Evolutionary conservation across 2,113 vertebrate species (phyloP), one percentile per base, ranked within the genome.

Genomic region (Halichoerus grypus): DNA sequence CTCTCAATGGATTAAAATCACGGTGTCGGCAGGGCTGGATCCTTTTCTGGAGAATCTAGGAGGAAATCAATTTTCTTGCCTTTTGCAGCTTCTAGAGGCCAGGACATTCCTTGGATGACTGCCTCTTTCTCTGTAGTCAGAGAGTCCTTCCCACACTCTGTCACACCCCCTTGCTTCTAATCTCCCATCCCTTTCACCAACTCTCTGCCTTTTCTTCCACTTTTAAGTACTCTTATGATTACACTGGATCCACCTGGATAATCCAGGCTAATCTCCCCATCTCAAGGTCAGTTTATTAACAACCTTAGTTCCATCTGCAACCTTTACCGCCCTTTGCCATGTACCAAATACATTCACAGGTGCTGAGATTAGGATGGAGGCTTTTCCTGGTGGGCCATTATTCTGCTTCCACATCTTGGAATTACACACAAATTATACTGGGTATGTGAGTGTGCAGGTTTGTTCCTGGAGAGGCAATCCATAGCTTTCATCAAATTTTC

Each of bases 301-400:
- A n/a, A 12, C 46, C 15, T 16, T 12, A 7, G 18, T n/a, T 59
- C 51, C 22, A 7, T 22, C 53, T 36, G 5, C 3, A 11, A 1
- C 8, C 12, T 51, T 39, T 11, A 4, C 4, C 14, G 2, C 2
- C 63, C 36, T 15, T 28, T 12, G 3, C 14, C 24, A 12, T 1
- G 18, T 18, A 8, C 16, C 19, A 15, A 16, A 18, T 0, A 3
- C 12, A 2, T 13, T 5, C 33, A 8, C 12, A 21, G 42, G 28
- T 9, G 26, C 22, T 1, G 3, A 39, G 9, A 3, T 5, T 1
- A 7, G 28, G 26, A 36, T 1, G 33, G 15, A 24, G 31, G 1
- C 8, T 1, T 16, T 1, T 3, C 33, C 33, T 26, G 7, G 4
- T 15, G 46, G 71, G 46, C 26, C 4, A 24, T 19, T 18, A 19